Base-by-base conservation (phyloP, 2,888 invertebrate species). In the Prosopocoilus inquinatus region DNA sequence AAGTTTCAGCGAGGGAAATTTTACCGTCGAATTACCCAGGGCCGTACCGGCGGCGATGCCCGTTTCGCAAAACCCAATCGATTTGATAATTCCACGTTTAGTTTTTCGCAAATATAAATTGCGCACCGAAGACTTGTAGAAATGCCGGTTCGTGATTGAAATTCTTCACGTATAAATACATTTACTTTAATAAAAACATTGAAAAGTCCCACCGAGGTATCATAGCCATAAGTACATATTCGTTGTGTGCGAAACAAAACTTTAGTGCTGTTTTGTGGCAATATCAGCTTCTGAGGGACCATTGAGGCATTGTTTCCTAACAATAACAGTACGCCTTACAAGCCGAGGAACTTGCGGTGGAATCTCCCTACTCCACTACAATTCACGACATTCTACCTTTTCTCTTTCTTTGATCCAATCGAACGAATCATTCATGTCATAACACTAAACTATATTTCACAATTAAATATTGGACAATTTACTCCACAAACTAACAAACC, bases 191-290 rank as follows among this genome's bases (percentile, higher is more conserved):
- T 63, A 65, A 65, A 60, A 64, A 61, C 62, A 63, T 64, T 58
- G 55, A 57, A 65, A 62, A 60, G 59, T 62, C 67, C 66, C 66
- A 64, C 64, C 62, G 69, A 68, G 69, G 66, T 67, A 64, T 67
- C 67, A 63, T 66, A 67, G 67, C 63, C 64, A 65, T 68, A 69
- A 70, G 71, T 69, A 70, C 69, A 70, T 70, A 72, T 71, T 69
- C 71, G 68, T 64, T 69, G 66, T 72, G 70, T 70, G 70, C 54
- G 66, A 69, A 70, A 71, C 71, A 73, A 72, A 74, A 74, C 74
- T 74, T 72, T 73, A 74, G 74, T 71, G 72, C 70, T 70, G 70
- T 74, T 74, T 71, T 72, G 74, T 73, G 73, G 71, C 73, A 71
- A 73, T 74, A 71, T 71, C 70, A 66, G 70, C 66, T 68, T 70